Evolutionary conservation across 2,113 vertebrate species (phyloP).

Genomic region (Cynopterus brachyotis): DNA sequence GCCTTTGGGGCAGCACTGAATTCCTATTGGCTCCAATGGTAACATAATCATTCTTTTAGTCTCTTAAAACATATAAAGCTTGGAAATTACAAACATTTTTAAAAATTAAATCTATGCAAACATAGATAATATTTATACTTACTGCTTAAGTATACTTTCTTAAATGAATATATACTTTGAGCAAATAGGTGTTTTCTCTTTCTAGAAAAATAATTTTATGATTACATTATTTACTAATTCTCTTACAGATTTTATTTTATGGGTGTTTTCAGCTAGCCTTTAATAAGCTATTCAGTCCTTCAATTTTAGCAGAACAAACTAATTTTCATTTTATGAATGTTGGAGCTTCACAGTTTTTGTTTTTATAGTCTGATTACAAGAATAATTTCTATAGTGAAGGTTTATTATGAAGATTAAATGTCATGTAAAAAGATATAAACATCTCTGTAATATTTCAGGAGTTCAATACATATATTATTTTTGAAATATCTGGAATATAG

Average conservation of each 20-base stretch:
- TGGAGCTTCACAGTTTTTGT: neutral
- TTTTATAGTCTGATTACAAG: neutral
- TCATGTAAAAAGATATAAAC: neutral
- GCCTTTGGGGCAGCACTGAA: too few relatives aligned
- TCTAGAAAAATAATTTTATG: neutral
- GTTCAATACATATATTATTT: neutral
- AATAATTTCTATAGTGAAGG: neutral
- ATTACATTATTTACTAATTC: neutral
- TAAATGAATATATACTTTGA: neutral
- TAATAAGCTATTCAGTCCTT: neutral
- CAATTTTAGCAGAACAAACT: neutral
- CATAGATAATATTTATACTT: neutral
- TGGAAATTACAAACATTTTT: conserved; percentile 58
- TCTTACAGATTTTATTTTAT: neutral
- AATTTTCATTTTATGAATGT: neutral
- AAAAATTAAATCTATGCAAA: conserved; percentile 37
- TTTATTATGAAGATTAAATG: neutral
- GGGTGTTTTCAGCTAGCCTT: neutral
- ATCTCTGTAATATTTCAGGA: neutral
- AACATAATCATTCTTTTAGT: conserved; percentile 51
- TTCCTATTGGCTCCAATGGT: too few relatives aligned
- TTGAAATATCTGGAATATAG: neutral
- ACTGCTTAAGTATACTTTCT: neutral
- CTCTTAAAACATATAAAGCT: neutral
- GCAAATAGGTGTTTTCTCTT: neutral